Evolutionary conservation across 2,888 invertebrate species (phyloP).

Genomic region (Drosophila mulleri): DNA sequence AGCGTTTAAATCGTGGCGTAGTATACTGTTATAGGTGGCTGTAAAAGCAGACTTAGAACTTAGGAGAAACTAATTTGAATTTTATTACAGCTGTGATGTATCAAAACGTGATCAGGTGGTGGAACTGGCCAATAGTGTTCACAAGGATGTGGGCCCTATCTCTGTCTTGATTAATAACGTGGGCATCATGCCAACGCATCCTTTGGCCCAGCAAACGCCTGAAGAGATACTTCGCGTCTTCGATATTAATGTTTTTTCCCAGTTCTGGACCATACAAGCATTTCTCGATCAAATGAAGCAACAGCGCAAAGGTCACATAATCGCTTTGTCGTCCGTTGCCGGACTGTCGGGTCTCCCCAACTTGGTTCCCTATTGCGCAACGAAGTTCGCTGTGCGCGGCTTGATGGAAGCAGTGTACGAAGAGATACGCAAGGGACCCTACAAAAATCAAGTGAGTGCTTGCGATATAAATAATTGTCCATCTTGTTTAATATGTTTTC

Average conservation of each 20-base stretch:
- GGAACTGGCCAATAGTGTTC: conserved; percentile 88
- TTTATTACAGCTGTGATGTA: conserved; percentile 89
- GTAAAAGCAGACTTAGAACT: too few species aligned
- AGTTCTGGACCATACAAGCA: conserved; percentile 91
- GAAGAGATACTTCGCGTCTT: conserved; percentile 90
- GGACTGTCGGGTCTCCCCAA: conserved; percentile 90
- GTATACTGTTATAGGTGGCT: conserved; percentile 85
- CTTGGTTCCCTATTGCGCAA: conserved; percentile 92
- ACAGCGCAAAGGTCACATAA: conserved; percentile 91
- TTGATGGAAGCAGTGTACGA: conserved; percentile 93
- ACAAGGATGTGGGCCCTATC: conserved; percentile 90
- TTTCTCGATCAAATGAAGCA: conserved; percentile 92
- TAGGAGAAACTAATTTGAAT: neutral
- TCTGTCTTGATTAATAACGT: conserved; percentile 94
- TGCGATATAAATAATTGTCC: neutral
- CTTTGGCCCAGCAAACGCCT: conserved; percentile 88
- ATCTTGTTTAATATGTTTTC: neutral
- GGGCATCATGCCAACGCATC: conserved; percentile 93
- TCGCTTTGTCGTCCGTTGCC: conserved; percentile 91
- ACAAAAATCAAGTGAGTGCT: conserved; percentile 74
- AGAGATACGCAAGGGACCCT: conserved; percentile 88
- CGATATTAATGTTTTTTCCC: conserved; percentile 91
- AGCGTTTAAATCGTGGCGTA: conserved; percentile 77
- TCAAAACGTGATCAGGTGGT: conserved; percentile 89
- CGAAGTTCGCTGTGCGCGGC: conserved; percentile 93